Conservation (phyloP, 2,113 vertebrate species). For the Aptenodytes patagonicus region DNA sequence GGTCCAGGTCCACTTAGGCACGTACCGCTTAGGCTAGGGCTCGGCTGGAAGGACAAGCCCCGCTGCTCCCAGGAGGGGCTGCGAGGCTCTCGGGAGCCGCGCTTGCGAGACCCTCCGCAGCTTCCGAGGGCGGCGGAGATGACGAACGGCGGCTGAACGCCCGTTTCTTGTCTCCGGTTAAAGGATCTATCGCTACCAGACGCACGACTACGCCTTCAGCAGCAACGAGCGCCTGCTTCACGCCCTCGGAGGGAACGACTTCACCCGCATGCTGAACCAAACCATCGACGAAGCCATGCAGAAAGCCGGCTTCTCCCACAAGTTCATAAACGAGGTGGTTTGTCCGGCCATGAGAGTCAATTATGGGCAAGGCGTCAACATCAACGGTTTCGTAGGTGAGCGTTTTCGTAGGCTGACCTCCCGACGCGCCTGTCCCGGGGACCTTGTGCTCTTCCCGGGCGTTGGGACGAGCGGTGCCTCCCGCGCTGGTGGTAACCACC, state of each 20-base stretch:
- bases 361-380: slow-evolving; percentile 81
- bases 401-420: background rate
- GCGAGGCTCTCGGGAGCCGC: background rate
- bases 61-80: background rate
- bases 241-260: slow-evolving; percentile 83
- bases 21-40: background rate
- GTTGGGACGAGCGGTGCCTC: background rate
- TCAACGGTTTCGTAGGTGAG: slow-evolving; percentile 88
- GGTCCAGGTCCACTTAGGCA: background rate
- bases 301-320: slow-evolving; percentile 85
- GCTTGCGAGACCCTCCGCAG: accelerated
- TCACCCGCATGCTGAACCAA: slow-evolving; percentile 79
- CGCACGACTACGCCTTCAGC: slow-evolving; percentile 90
- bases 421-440: background rate
- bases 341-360: slow-evolving; percentile 79
- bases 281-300: slow-evolving; percentile 87
- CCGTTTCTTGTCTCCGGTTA: background rate
- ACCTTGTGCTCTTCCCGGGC: too few relatives aligned
- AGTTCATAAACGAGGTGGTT: slow-evolving; percentile 86
- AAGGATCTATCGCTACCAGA: slow-evolving; percentile 95
- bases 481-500: background rate
- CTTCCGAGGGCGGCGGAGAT: background rate
- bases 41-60: background rate
- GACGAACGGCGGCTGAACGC: accelerated
- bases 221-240: slow-evolving; percentile 84